A percentile compares a stretch with the other conserved stretches of the same genome.
Evolutionary conservation across 2,113 vertebrate species (phyloP).

Genomic region (Plecturocebus donacophilus): DNA sequence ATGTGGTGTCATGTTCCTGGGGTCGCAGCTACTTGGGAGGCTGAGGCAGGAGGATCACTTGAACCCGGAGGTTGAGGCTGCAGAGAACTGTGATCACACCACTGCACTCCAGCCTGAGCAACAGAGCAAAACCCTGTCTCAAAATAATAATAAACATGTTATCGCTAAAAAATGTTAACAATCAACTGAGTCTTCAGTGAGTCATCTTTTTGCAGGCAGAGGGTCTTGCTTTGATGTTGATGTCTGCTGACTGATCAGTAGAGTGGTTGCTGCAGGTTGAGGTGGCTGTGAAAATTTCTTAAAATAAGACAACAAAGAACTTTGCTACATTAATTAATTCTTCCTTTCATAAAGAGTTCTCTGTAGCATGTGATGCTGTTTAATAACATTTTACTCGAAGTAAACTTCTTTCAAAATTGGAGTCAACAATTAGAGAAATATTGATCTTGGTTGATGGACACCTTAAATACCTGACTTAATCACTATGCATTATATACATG

Average conservation of each 20-base stretch:
- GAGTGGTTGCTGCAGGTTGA: neutral
- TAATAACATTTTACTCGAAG: neutral
- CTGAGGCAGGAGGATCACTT: too few relatives aligned
- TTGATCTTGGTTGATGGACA: too few relatives aligned
- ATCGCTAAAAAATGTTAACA: neutral
- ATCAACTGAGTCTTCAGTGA: neutral
- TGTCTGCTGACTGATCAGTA: neutral
- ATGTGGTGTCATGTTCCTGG: too few relatives aligned
- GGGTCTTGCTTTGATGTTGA: neutral
- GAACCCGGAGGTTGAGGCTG: too few relatives aligned
- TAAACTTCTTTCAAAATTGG: neutral
- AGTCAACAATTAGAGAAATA: neutral
- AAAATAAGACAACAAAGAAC: neutral
- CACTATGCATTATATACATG: too few relatives aligned
- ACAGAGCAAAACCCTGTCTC: too few relatives aligned
- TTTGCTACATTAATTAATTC: neutral
- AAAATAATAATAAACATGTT: neutral
- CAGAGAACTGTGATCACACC: too few relatives aligned
- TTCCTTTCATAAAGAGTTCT: neutral
- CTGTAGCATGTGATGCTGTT: neutral
- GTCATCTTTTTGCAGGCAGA: neutral
- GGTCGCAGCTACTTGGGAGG: too few relatives aligned
- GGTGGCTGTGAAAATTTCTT: neutral
- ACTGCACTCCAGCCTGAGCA: too few relatives aligned
- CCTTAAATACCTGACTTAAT: too few relatives aligned